A percentile compares a stretch with the other conserved stretches of the same genome.
Evolutionary conservation across 2,113 vertebrate species (phyloP).

Genomic region (Calyptommatus sinebrachiatus): DNA sequence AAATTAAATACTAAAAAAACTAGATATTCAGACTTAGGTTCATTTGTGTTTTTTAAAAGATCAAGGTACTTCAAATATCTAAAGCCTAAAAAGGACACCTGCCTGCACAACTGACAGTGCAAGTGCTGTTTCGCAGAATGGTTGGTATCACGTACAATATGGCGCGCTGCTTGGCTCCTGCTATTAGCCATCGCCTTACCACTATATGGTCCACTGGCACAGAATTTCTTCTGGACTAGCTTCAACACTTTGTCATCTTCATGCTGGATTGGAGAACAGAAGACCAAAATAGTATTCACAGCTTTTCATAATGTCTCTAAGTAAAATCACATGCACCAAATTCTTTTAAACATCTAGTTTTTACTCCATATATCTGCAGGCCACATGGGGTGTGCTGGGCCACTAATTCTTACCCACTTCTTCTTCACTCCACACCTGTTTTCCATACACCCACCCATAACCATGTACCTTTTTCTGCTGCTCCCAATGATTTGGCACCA

Average conservation of each 20-base stretch:
- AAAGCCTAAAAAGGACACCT: slow-evolving; percentile 22
- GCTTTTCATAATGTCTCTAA: neutral
- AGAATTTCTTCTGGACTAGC: slow-evolving; percentile 96
- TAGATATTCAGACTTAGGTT: slow-evolving; percentile 1
- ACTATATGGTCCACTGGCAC: slow-evolving; percentile 91
- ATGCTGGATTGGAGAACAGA: slow-evolving; percentile 74
- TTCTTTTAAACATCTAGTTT: neutral
- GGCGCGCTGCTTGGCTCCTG: neutral
- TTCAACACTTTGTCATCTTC: slow-evolving; percentile 87
- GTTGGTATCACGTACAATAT: neutral
- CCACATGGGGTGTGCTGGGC: neutral
- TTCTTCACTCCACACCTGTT: neutral
- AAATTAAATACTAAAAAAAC: neutral
- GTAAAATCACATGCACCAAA: neutral
- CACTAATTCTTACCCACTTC: neutral
- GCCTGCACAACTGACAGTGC: slow-evolving; percentile 22
- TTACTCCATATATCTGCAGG: neutral
- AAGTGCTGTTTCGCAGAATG: neutral
- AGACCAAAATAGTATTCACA: slow-evolving; percentile 27
- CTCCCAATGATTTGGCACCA: neutral
- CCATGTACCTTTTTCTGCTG: neutral
- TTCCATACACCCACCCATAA: neutral
- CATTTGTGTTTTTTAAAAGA: neutral
- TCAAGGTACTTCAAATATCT: slow-evolving; percentile 6
- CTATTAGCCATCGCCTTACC: slow-evolving; percentile 73